These are phyloP conservation scores for Coregonus clupeaformis DNA, from an alignment of 2,113 vertebrate species.

Conservation along the genomic window DNA sequence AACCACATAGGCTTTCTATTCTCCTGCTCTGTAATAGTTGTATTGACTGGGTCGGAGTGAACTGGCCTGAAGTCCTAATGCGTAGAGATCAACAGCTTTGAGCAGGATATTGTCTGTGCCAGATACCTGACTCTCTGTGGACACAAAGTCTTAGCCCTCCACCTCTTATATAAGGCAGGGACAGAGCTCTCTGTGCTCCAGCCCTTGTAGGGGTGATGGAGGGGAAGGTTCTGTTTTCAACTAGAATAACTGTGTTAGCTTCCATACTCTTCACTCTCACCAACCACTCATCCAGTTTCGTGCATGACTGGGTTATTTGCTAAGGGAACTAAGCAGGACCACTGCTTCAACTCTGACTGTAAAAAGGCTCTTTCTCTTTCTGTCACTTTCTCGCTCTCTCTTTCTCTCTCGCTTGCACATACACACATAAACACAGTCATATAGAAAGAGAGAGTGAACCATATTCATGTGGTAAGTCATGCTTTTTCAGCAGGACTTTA, in stretches of 20 bases:
- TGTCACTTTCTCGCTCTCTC: too few species aligned
- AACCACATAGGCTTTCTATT: constrained; percentile 7
- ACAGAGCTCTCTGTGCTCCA: background rate
- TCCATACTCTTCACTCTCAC: background rate
- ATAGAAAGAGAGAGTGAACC: too few species aligned
- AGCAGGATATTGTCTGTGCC: constrained; percentile 5
- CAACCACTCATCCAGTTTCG: too few species aligned
- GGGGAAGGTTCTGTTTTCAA: background rate
- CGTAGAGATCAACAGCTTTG: background rate
- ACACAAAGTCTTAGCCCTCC: background rate
- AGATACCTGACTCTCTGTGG: constrained; percentile 1
- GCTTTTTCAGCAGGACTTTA: too few species aligned
- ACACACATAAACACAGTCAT: too few species aligned
- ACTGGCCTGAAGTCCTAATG: background rate
- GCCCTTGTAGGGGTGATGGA: background rate
- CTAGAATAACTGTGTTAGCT: background rate
- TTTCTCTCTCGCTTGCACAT: too few species aligned
- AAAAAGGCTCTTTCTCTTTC: background rate
- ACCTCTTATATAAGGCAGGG: background rate
- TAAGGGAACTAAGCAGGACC: background rate
- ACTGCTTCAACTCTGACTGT: background rate
- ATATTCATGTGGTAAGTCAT: too few species aligned
- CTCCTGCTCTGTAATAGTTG: background rate
- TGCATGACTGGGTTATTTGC: background rate
- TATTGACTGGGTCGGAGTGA: background rate